Evolutionary conservation across 2,888 invertebrate species (phyloP).

Genomic region (Eilema griseolum): DNA sequence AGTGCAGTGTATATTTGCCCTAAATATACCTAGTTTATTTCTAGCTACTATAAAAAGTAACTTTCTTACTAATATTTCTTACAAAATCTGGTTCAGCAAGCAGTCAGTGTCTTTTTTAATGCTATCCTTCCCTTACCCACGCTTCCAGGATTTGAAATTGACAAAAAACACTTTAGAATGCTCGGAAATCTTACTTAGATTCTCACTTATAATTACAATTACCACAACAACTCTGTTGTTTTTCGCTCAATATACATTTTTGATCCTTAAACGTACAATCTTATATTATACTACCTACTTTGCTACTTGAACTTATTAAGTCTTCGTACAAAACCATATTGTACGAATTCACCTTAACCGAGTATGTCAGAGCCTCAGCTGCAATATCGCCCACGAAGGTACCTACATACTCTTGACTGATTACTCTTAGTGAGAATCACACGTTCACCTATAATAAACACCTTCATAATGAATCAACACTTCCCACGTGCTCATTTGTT

Average conservation of each 20-base stretch:
- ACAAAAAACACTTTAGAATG: neutral
- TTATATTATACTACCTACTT: neutral
- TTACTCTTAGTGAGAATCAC: conserved; percentile 48
- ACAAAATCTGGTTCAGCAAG: too few species aligned
- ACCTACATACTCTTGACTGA: conserved; percentile 28
- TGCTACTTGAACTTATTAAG: neutral
- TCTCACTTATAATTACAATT: too few species aligned
- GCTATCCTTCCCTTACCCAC: neutral
- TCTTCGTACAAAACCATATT: neutral
- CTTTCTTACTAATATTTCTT: too few species aligned
- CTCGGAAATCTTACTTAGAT: neutral
- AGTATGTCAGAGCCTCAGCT: conserved; percentile 31
- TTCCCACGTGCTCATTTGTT: conserved; percentile 43
- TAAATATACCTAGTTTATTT: too few species aligned
- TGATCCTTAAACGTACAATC: too few species aligned
- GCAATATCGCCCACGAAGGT: conserved; percentile 40
- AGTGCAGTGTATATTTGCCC: too few species aligned
- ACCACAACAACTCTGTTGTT: too few species aligned
- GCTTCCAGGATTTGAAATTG: neutral
- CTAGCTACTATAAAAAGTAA: too few species aligned
- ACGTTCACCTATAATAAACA: conserved; percentile 44
- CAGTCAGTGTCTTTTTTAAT: too few species aligned
- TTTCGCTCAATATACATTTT: too few species aligned
- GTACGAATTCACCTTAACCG: conserved; percentile 7
- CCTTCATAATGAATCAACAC: conserved; percentile 43